Conservation (phyloP, 2,888 invertebrate genomes). For the Cryptus viduatorius region DNA sequence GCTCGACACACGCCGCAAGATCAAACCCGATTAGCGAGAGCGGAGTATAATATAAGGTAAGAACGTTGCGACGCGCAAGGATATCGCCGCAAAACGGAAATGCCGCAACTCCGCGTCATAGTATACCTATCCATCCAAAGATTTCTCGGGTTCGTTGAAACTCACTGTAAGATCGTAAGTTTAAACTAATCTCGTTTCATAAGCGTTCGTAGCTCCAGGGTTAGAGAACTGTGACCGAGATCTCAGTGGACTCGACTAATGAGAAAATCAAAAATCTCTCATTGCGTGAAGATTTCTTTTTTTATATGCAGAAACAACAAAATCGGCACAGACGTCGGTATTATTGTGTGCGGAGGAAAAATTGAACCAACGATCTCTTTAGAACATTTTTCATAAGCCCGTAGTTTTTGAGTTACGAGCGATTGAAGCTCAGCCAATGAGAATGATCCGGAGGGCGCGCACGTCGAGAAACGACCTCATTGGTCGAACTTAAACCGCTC, state of each 20-base stretch:
- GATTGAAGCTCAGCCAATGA: not conserved
- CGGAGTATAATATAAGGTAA: not conserved
- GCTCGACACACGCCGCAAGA: slow-evolving; percentile 50
- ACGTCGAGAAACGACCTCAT: not conserved
- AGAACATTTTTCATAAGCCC: not conserved
- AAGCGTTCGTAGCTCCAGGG: slow-evolving; percentile 36
- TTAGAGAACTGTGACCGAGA: slow-evolving; percentile 41
- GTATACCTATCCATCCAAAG: slow-evolving; percentile 29
- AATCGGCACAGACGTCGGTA: not conserved
- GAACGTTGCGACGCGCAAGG: not conserved
- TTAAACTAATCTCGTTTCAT: slow-evolving; percentile 49
- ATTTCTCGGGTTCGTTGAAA: slow-evolving; percentile 40
- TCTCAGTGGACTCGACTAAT: slow-evolving; percentile 21
- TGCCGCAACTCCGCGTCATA: slow-evolving; percentile 20
- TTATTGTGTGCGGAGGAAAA: not conserved
- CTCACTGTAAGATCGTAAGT: slow-evolving; percentile 25
- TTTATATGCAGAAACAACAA: not conserved
- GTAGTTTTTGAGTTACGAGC: not conserved
- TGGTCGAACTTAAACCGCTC: not conserved
- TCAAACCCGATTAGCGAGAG: slow-evolving; percentile 49
- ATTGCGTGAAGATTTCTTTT: not conserved
- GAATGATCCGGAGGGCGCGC: not conserved
- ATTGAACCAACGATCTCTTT: not conserved
- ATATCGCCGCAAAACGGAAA: slow-evolving; percentile 54
- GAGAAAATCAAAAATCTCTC: slow-evolving; percentile 45